Base-by-base conservation (phyloP, 1,140 invertebrate genomes). In the Epicauta chinensis region DNA sequence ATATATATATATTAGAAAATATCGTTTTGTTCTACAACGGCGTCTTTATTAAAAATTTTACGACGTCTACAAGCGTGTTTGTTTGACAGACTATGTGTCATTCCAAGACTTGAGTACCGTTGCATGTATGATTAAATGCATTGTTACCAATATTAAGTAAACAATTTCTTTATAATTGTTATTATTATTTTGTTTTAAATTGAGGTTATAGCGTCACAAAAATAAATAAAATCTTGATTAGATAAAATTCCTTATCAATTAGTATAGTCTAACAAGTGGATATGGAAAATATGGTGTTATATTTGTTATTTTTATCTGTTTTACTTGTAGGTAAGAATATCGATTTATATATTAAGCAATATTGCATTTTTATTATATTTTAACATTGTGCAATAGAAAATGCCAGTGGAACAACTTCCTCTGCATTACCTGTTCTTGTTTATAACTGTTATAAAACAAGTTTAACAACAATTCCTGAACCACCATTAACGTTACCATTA, bases 401-500 rank as follows among this genome's bases (percentile, higher is more conserved):
- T 37, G 48, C 32, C 29, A 53, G 43, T 10, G 37, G 36, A 15
- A 11, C 51, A 39, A 57, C 49, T 40, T 65, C 72, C 12, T 63
- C 72, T 16, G 69, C 71, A 40, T 69, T 81, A 48, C 78, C 78
- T 1, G 45, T 61, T 5, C 62, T 74, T 38, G 59, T 81, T 15
- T 47, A 66, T 38, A 62, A 72, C 63, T 81, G 79, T 55, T 81
- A 81, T 52, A 66, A 62, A 32, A 65, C 62, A 32, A 68, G 72
- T 17, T 72, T 65, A 0, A 68, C 70, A 10, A 34, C 58, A 16
- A 48, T 50, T 17, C 39, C 51, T 10, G 53, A 60, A 9, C 57
- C 77, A 6, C 79, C 78, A 0, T 60, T 73, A 38, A 73, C 75
- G 12, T 63, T 80, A 7, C 72, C 72, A 47, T 64, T 77, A 7